Conservation (phyloP, 2,888 invertebrate genomes). For the Apodemia mormo region DNA sequence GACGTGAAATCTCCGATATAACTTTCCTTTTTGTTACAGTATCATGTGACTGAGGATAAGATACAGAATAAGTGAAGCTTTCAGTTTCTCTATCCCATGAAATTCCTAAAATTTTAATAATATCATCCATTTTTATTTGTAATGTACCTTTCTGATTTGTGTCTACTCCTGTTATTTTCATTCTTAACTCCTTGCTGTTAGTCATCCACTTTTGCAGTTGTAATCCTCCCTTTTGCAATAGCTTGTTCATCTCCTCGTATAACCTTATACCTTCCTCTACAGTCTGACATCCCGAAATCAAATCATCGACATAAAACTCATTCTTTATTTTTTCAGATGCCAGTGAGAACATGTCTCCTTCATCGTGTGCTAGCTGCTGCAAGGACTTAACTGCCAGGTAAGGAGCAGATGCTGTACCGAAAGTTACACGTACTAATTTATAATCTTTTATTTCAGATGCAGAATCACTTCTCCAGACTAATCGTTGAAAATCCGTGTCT, state of each 20-base stretch:
- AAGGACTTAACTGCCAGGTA: constrained; percentile 15
- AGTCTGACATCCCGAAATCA: constrained; percentile 23
- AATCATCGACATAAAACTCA: constrained; percentile 25
- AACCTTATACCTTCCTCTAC: constrained; percentile 15
- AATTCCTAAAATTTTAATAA: constrained; percentile 37
- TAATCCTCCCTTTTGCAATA: constrained; percentile 24
- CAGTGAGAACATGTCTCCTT: not conserved
- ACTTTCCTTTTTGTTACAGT: constrained; percentile 35
- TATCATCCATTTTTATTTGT: not conserved
- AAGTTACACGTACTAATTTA: not conserved
- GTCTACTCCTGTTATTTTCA: not conserved
- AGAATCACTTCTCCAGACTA: not conserved
- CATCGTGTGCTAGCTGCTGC: not conserved
- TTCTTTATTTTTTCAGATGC: constrained; percentile 3
- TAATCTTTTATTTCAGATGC: constrained; percentile 9
- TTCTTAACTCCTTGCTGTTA: constrained; percentile 2
- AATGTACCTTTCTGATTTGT: not conserved
- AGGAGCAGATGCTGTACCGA: constrained; percentile 7
- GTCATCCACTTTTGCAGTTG: constrained; percentile 28
- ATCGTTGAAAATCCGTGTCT: not conserved
- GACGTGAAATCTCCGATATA: constrained; percentile 24
- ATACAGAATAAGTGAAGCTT: constrained; percentile 34
- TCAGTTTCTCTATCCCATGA: constrained; percentile 39
- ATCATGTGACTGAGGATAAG: constrained; percentile 26
- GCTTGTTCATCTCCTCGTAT: constrained; percentile 11